Evolutionary conservation across 2,113 vertebrate species (phyloP), one percentile per base, ranked within the genome.

Genomic region (Calidris pugnax): DNA sequence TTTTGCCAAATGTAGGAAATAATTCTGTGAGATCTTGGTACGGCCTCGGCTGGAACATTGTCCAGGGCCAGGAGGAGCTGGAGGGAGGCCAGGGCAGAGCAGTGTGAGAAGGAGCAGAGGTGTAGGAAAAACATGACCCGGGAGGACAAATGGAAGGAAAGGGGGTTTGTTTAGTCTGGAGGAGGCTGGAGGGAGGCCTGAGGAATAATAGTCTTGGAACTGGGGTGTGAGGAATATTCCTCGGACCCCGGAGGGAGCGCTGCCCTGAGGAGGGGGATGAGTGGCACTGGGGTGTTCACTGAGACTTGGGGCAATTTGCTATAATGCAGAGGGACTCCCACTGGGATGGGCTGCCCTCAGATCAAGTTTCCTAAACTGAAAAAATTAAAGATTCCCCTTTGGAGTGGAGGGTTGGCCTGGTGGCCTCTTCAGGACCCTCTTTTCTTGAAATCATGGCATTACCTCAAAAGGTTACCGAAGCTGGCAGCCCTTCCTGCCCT

Each of bases 51-150:
- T 19, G 48, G 83, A 93, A 69, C 4, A 20, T 7, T 30, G 82
- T 90, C 92, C 94, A 66, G 90, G 37, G 56, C 88, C 51, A 78
- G 56, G 53, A 85, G 60, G 77, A 94, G 92, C 92, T 93, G 90
- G 78, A 95, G 45, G 41, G 45, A 50, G 13, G 14, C 85, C 94
- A 83, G 72, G 72, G 74, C 27, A 77, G 66, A 89, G 81, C 72
- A 47, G 43, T 17, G 43, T 22, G 94, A 81, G 85, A 85, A 76
- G 39, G 79, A 95, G 79, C 83, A 93, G 94, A 95, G 94, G 94
- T 90, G 85, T 26, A 90, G 90, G 95, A 90, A 94, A 87, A 93
- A 83, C 85, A 83, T 35, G 94, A 95, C 92, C 96, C 94, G 85
- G 39, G 57, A 83, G 79, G 88, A 69, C 79, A 55, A 78, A 60